phyloP scores from a whole-genome alignment of 1,140 invertebrate species.

The Drosophila auraria region DNA sequence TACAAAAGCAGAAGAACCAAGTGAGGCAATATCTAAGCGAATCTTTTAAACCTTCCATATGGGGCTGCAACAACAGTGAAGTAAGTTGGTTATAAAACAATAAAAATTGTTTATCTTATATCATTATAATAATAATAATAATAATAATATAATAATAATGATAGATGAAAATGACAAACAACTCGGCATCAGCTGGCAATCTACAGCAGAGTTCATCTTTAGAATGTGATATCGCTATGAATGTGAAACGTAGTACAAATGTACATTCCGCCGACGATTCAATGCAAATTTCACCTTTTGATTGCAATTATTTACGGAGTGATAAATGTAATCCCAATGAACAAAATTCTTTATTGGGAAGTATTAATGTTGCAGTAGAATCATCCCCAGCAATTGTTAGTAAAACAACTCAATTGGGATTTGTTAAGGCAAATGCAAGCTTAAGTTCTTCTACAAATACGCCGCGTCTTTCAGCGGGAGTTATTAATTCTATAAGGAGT shows the following conservation, averaged over 20 bases:
- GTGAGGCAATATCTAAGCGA: constrained; percentile 94
- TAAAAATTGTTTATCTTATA: background rate
- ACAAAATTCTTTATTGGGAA: constrained; percentile 28
- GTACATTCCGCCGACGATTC: constrained; percentile 58
- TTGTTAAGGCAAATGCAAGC: constrained; percentile 31
- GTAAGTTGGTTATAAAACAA: constrained; percentile 26
- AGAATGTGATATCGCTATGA: constrained; percentile 39
- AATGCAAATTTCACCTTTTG: constrained; percentile 42
- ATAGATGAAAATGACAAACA: constrained; percentile 41
- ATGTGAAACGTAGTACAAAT: constrained; percentile 20
- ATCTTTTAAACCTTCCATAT: constrained; percentile 88
- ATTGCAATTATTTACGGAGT: constrained; percentile 17
- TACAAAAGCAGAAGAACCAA: constrained; percentile 95
- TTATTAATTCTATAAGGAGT: constrained; percentile 54
- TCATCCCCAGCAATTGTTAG: background rate
- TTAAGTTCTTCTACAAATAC: constrained; percentile 32
- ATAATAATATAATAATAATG: background rate
- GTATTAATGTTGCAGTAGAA: constrained; percentile 19
- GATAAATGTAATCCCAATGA: constrained; percentile 32
- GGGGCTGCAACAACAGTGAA: constrained; percentile 58
- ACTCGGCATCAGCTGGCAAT: constrained; percentile 55
- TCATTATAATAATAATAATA: background rate
- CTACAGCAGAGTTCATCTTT: constrained; percentile 43
- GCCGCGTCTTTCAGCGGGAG: constrained; percentile 16
- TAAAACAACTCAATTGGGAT: constrained; percentile 32